Percentiles rank a stretch among this genome's conserved stretches.
These are phyloP conservation scores for Amphiprion clarkii DNA, from an alignment of 2,797 vertebrate species.

Conservation along the genomic window DNA sequence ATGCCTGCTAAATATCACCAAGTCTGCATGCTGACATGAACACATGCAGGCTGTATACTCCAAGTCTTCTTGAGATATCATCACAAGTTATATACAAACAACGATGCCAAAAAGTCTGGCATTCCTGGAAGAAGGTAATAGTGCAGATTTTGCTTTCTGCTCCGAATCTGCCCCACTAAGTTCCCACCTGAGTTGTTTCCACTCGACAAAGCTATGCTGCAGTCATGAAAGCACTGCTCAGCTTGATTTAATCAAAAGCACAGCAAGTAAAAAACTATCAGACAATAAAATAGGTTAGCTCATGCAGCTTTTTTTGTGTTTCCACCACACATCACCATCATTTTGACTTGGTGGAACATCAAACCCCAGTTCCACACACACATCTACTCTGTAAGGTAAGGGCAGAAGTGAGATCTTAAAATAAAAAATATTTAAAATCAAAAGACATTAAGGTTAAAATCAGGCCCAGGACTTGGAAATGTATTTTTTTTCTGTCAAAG, in stretches of 20 bases:
- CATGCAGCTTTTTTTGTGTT: slow-evolving; percentile 34
- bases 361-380: slow-evolving; percentile 43
- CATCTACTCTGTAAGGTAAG: slow-evolving; percentile 13
- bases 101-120: no score
- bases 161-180: slow-evolving; percentile 37
- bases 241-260: slow-evolving; percentile 30
- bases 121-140: background rate
- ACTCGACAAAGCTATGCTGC: slow-evolving; percentile 1
- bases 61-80: no score
- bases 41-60: no score
- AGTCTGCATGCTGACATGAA: no score
- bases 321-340: slow-evolving; percentile 23
- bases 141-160: slow-evolving; percentile 46
- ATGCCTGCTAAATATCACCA: no score
- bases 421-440: slow-evolving; percentile 23
- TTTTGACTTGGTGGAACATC: slow-evolving; percentile 44
- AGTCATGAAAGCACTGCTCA: slow-evolving; percentile 18
- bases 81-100: background rate
- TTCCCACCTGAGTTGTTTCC: background rate
- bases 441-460: background rate
- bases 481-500: background rate
- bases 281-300: slow-evolving; percentile 31
- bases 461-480: background rate
- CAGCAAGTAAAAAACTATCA: slow-evolving; percentile 31
- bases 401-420: slow-evolving; percentile 21